Evolutionary conservation across 2,113 vertebrate genomes (phyloP), one percentile per base, ranked within the genome.

Genomic region (Myrmecophaga tridactyla): DNA sequence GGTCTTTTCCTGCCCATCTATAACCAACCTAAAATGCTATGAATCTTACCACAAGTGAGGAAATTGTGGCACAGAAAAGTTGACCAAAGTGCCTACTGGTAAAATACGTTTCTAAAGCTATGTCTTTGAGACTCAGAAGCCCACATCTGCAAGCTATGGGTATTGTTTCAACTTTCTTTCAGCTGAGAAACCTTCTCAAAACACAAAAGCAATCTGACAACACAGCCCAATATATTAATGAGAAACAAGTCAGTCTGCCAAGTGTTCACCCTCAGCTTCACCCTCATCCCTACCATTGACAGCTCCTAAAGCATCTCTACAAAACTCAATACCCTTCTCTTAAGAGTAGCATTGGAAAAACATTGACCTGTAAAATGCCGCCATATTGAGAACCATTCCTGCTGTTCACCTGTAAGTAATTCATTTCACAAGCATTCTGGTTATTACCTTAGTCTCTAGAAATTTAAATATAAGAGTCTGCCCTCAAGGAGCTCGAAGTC

Each of bases 321-420:
- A 69, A 87, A 63, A 78, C 56, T 67, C 89, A 65, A 0, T 62
- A 43, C 20, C 80, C 53, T 91, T 62, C 81, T 96, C 48, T 75
- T 88, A 39, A 34, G 70, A 88, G 77, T 12, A 85, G 36, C 69
- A 60, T 46, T 78, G 86, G 85, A 78, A 86, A 89, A 94, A 77
- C 85, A 82, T 17, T 95, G 77, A 92, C 86, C 85, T 97, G 88
- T 78, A 95, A 94, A 95, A 63, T 60, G 73, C 77, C 76, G 83
- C 48, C 36, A 62, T 96, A 48, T 11, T 48, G 46, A 95, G 77
- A 82, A 92, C 67, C 72, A 60, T 80, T 92, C 43, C 3, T 48
- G 53, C 75, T 92, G 63, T 89, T 97, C 93, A 97, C 96, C 85
- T 96, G 90, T 96, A 86, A 97, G 96, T 96, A 90, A 97, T 96